Base-by-base conservation (phyloP, 2,888 invertebrate species). In the Lymantria dispar region DNA sequence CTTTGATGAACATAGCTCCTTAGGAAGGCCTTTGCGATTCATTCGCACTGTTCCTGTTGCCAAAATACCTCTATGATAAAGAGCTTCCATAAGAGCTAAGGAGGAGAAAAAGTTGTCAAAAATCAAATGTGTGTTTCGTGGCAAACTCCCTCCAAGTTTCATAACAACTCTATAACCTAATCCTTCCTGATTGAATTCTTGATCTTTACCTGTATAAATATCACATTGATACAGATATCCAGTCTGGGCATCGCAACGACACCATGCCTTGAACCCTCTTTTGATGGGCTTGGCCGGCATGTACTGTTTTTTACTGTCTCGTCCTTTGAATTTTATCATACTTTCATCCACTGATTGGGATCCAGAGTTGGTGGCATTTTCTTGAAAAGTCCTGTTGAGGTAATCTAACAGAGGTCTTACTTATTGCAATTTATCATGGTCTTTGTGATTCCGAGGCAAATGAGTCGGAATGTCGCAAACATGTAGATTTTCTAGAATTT, bases 51-150 rank as follows among this genome's bases (percentile, higher is more conserved):
- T 30, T 15, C 64, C 67, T 22, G 65, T 60, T 43, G 64, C 58
- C 54, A 48, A 66, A 54, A 68, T 64, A 15, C 57, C 47, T 54
- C 56, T 64, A 36, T 57, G 46, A 51, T 55, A 61, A 8, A 70
- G 52, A 43, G 15, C 15, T 7, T 43, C 48, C 48, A 49, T 33
- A 0, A 72, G 46, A 33, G 62, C 52, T 15, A 57, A 61, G 10
- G 68, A 54, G 1, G 70, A 69, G 45, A 72, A 73, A 48, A 73
- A 73, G 45, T 71, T 72, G 37, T 76, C 72, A 50, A 74, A 75
- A 2, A 69, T 69, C n/a, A 72, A 33, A 48, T 68, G 47, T 0
- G 68, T 68, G 33, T 72, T 60, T 52, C 9, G 15, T 12, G 64
- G 68, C 14, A 70, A 36, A 41, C 40, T 56, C 41, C n/a, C 47